Percentiles rank a stretch among this genome's conserved stretches.
These are phyloP conservation scores for Acrossocheilus fasciatus DNA, from an alignment of 2,797 vertebrate species.

Conservation along the genomic window DNA sequence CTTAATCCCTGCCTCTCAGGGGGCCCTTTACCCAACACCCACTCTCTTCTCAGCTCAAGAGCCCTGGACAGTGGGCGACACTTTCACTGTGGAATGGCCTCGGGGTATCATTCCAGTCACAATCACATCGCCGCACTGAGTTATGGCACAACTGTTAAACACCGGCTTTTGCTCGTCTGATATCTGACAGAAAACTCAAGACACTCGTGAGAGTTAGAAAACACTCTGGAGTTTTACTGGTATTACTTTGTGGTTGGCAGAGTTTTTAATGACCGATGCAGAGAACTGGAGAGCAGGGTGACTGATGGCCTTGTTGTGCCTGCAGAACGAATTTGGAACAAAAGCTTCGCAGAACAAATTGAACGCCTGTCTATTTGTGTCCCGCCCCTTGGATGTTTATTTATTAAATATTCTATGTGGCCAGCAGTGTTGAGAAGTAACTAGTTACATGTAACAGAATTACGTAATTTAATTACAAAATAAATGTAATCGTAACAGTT, in stretches of 20 bases:
- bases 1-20: slow-evolving; percentile 60
- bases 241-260: slow-evolving; percentile 10
- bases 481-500: not conserved
- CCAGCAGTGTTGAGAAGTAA: not conserved
- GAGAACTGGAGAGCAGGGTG: not conserved
- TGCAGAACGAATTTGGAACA: not conserved
- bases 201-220: not conserved
- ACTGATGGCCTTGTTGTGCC: not conserved
- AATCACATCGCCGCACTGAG: slow-evolving; percentile 35
- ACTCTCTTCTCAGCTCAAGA: slow-evolving; percentile 44
- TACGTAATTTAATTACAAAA: not conserved
- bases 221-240: slow-evolving; percentile 22
- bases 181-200: slow-evolving; percentile 13
- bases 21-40: slow-evolving; percentile 50
- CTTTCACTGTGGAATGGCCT: slow-evolving; percentile 47
- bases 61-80: slow-evolving; percentile 7
- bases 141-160: slow-evolving; percentile 26
- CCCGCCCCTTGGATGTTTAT: not conserved
- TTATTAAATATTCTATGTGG: slow-evolving; percentile 14
- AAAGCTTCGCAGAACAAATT: slow-evolving; percentile 3
- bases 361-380: not conserved
- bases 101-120: slow-evolving; percentile 45
- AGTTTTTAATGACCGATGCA: slow-evolving; percentile 19
- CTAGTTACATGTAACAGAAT: not conserved
- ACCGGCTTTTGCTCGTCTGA: not conserved